phyloP scores from a whole-genome alignment of 1,140 invertebrate genomes.

The Carcinoscorpius rotundicauda region DNA sequence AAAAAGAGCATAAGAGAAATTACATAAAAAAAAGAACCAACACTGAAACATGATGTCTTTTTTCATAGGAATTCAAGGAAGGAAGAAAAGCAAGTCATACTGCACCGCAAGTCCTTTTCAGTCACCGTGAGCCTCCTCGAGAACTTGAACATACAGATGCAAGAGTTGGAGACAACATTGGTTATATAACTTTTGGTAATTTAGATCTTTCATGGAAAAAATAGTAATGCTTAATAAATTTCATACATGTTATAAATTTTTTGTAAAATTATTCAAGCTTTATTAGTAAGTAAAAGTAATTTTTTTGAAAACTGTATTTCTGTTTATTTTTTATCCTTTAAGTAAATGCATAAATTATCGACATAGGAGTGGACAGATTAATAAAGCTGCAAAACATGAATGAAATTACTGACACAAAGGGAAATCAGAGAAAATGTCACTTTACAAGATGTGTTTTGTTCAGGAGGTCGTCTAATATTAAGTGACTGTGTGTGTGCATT shows the following conservation, averaged over 20 bases:
- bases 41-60: neutral
- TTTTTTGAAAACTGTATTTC: neutral
- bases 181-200: conserved; percentile 96
- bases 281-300: neutral
- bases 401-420: too few species aligned
- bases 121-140: conserved; percentile 85
- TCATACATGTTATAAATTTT: neutral
- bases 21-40: too few species aligned
- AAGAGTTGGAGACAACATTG: conserved; percentile 90
- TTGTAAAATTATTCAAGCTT: too few species aligned
- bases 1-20: too few species aligned
- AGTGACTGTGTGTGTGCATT: too few species aligned
- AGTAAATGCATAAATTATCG: too few species aligned
- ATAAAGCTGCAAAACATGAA: too few species aligned
- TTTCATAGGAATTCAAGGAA: conserved; percentile 78
- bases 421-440: too few species aligned
- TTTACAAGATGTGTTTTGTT: too few species aligned
- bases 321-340: too few species aligned
- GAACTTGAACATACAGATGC: conserved; percentile 91
- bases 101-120: conserved; percentile 47
- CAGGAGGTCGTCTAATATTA: too few species aligned
- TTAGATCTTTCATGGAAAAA: neutral
- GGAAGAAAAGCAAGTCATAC: conserved; percentile 92
- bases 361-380: too few species aligned
- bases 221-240: conserved; percentile 5